Conservation (phyloP, 2,113 vertebrate species). For the Dissostichus mawsoni region DNA sequence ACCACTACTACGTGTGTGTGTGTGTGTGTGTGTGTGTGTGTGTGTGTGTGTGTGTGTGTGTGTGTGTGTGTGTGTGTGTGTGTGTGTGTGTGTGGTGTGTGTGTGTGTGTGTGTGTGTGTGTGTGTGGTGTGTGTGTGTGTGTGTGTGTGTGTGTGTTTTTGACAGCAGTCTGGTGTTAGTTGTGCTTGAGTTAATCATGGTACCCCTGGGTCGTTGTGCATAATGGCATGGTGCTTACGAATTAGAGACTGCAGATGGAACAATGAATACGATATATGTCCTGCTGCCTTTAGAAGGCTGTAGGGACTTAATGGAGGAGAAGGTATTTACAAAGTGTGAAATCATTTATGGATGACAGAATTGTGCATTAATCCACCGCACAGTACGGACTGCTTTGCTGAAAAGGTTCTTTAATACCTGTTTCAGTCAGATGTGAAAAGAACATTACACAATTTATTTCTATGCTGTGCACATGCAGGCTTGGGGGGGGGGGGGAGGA, state of each 20-base stretch:
- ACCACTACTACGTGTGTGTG: neutral
- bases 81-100: neutral
- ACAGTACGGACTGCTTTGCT: neutral
- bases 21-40: neutral
- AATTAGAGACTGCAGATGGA: constrained; percentile 35
- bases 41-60: constrained; percentile 13
- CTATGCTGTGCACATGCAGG: neutral
- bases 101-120: constrained; percentile 13
- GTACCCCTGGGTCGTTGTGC: constrained; percentile 15
- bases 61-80: constrained; percentile 4
- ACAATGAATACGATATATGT: constrained; percentile 4
- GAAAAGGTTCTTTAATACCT: constrained; percentile 4
- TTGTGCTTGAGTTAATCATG: constrained; percentile 25
- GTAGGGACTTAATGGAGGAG: constrained; percentile 33
- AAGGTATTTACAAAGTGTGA: constrained; percentile 11
- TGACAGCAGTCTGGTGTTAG: constrained; percentile 9
- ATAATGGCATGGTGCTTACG: constrained; percentile 29
- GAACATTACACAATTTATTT: neutral
- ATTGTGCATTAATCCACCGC: constrained; percentile 14
- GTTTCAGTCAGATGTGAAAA: neutral
- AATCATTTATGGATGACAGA: constrained; percentile 23
- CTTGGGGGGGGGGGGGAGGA: too few species aligned
- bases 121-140: constrained; percentile 6
- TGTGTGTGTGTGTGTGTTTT: neutral
- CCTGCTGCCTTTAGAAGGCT: constrained; percentile 9